These are phyloP conservation scores for Pinna nobilis DNA, from an alignment of 1,140 invertebrate species.

Conservation along the genomic window DNA sequence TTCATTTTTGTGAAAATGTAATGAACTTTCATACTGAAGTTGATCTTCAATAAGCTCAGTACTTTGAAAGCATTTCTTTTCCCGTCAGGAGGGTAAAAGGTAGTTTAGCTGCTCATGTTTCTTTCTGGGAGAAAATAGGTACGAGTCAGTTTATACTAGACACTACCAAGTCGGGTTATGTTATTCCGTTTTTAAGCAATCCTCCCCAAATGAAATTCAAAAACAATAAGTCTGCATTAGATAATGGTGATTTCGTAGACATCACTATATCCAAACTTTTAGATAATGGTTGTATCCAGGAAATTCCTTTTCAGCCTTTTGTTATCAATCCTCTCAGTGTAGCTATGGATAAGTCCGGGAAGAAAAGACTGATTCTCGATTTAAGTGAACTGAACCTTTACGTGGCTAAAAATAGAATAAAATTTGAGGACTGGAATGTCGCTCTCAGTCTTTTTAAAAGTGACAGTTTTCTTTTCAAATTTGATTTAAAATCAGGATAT, in stretches of 20 bases:
- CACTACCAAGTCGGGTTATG: conserved; percentile 23
- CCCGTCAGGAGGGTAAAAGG: conserved; percentile 23
- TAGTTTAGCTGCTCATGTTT: not conserved
- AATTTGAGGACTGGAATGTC: conserved; percentile 13
- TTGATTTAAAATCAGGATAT: conserved; percentile 35
- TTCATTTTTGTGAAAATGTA: too few species aligned
- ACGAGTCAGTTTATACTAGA: conserved; percentile 19
- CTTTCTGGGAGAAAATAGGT: conserved; percentile 28
- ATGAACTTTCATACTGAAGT: too few species aligned
- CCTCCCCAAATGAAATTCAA: not conserved
- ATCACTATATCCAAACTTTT: conserved; percentile 26
- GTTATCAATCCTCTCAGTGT: conserved; percentile 31
- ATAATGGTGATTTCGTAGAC: conserved; percentile 22
- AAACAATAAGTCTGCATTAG: conserved; percentile 32
- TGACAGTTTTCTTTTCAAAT: conserved; percentile 28
- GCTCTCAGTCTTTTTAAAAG: not conserved
- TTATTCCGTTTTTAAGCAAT: conserved; percentile 27
- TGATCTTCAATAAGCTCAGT: too few species aligned
- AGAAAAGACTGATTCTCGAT: conserved; percentile 25
- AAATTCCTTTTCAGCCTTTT: conserved; percentile 9
- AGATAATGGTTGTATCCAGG: conserved; percentile 16
- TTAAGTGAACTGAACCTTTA: conserved; percentile 12
- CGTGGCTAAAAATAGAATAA: conserved; percentile 9
- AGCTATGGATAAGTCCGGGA: conserved; percentile 14
- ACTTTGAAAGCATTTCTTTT: too few species aligned